Evolutionary conservation across 2,113 vertebrate genomes (phyloP).

Genomic region (Amazona vittata): DNA sequence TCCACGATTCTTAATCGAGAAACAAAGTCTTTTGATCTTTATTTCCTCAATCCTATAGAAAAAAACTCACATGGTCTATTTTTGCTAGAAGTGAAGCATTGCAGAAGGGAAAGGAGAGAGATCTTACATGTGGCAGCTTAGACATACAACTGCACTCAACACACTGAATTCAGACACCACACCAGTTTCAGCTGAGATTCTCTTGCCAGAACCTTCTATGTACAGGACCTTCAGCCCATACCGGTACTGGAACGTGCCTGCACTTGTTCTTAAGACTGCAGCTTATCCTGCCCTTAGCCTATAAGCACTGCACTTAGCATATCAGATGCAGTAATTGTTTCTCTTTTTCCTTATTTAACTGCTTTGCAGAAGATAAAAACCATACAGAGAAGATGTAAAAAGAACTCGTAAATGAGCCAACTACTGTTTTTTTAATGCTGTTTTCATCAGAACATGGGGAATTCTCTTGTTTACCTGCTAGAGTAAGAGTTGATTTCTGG

Average conservation of each 20-base stretch:
- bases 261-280: neutral
- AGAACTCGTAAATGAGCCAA: neutral
- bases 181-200: neutral
- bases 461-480: constrained; percentile 78
- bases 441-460: neutral
- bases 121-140: neutral
- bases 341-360: neutral
- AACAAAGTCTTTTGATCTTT: neutral
- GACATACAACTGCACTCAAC: neutral
- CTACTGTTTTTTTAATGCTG: accelerated
- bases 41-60: neutral
- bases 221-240: neutral
- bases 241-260: neutral
- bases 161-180: neutral
- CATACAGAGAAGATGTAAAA: neutral
- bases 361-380: neutral
- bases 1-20: neutral
- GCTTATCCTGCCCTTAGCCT: constrained; percentile 13
- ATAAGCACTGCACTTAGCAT: neutral
- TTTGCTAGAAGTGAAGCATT: accelerated
- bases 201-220: neutral
- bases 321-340: neutral
- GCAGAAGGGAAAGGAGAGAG: accelerated
- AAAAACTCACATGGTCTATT: neutral
- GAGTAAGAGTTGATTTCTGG: constrained; percentile 83